phyloP scores from a whole-genome alignment of 1,140 invertebrate genomes.

The Anadara kagoshimensis region DNA sequence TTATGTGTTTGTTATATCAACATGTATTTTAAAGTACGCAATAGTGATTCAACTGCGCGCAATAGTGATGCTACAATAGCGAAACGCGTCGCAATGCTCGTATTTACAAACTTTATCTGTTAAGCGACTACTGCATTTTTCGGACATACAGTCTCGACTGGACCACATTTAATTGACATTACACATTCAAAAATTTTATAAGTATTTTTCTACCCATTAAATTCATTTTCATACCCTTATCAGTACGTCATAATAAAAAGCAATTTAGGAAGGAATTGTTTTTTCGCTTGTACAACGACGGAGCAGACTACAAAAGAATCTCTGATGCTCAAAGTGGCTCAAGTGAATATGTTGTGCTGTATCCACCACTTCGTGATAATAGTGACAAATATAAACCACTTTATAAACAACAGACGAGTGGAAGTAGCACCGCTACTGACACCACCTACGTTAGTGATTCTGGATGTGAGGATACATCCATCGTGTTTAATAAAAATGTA shows the following conservation, averaged over 20 bases:
- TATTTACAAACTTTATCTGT: constrained; percentile 73
- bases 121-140: constrained; percentile 82
- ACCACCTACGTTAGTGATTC: no score
- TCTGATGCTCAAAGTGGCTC: no score
- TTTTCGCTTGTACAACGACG: constrained; percentile 81
- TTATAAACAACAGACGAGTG: no score
- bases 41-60: constrained; percentile 79
- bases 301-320: no score
- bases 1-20: constrained; percentile 87
- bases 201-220: constrained; percentile 93
- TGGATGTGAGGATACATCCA: no score
- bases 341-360: no score
- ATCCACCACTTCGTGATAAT: no score
- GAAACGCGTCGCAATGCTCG: constrained; percentile 71
- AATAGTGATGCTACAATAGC: constrained; percentile 78
- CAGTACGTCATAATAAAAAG: constrained; percentile 90
- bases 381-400: no score
- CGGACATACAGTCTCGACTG: constrained; percentile 83
- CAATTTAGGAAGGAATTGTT: constrained; percentile 88
- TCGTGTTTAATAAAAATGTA: no score
- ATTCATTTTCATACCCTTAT: constrained; percentile 93
- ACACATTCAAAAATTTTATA: constrained; percentile 92
- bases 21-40: constrained; percentile 78
- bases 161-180: constrained; percentile 83
- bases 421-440: no score